Evolutionary conservation across 2,113 vertebrate species (phyloP).

Genomic region (Theristicus caerulescens): DNA sequence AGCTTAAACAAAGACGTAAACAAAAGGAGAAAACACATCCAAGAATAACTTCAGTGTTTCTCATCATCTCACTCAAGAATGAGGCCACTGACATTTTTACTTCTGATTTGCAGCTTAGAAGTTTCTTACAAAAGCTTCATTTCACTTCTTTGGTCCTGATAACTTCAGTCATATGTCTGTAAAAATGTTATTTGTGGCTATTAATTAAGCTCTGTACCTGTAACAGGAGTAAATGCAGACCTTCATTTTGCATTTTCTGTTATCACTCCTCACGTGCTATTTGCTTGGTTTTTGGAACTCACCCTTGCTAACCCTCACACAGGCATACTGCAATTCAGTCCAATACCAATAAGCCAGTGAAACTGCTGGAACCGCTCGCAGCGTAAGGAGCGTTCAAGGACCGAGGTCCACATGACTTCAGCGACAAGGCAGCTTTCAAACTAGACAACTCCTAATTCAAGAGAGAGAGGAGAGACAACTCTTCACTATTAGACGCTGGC

Average conservation of each 20-base stretch:
- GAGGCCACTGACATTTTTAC: not conserved
- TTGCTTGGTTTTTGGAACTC: not conserved
- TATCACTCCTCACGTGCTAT: not conserved
- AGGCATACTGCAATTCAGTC: not conserved
- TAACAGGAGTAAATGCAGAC: not conserved
- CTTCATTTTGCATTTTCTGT: not conserved
- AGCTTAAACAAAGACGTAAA: not conserved
- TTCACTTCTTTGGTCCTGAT: not conserved
- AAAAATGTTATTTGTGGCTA: not conserved
- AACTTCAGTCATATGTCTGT: not conserved
- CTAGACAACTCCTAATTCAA: not conserved
- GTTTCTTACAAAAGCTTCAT: not conserved
- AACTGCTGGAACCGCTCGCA: not conserved
- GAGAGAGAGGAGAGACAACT: not conserved
- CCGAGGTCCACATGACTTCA: not conserved
- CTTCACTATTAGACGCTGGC: not conserved
- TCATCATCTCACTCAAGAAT: not conserved
- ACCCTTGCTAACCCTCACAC: fast-evolving
- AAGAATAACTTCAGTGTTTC: not conserved
- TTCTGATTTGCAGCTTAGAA: not conserved
- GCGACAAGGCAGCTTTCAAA: not conserved
- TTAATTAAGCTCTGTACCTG: not conserved
- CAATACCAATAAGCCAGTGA: not conserved
- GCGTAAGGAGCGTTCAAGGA: not conserved
- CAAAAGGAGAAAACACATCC: not conserved